Conservation (phyloP, 2,797 vertebrate genomes). For the Darevskia nairensis region DNA sequence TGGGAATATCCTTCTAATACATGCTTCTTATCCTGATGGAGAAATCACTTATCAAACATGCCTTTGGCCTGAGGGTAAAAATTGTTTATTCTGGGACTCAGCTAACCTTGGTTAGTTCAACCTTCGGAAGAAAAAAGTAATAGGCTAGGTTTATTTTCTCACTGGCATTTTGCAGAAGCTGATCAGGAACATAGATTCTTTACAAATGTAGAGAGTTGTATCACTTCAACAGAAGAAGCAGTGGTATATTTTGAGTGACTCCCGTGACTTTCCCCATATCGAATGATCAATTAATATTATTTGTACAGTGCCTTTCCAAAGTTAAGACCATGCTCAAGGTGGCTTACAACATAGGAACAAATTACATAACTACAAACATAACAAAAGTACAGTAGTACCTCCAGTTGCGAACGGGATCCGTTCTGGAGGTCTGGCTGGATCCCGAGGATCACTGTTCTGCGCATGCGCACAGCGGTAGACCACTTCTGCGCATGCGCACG, state of each 20-base stretch:
- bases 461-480: too few relatives aligned
- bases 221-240: background rate
- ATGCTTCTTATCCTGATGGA: slow-evolving; percentile 22
- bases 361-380: too few relatives aligned
- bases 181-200: background rate
- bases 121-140: slow-evolving; percentile 16
- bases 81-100: slow-evolving; percentile 13
- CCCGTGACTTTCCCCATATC: background rate
- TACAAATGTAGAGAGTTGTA: background rate
- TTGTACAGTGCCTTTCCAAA: too few relatives aligned
- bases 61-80: slow-evolving; percentile 16
- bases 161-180: background rate
- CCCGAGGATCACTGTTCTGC: too few relatives aligned
- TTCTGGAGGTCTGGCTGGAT: too few relatives aligned
- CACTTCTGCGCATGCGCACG: too few relatives aligned
- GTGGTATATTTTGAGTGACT: background rate
- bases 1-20: slow-evolving; percentile 21
- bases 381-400: too few relatives aligned
- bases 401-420: too few relatives aligned
- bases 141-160: background rate
- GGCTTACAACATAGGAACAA: too few relatives aligned
- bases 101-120: slow-evolving; percentile 16
- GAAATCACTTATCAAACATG: slow-evolving; percentile 26
- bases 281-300: too few relatives aligned
- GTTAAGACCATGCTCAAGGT: too few relatives aligned